These are phyloP conservation scores for Cichlasoma orientale DNA, from an alignment of 2,797 vertebrate species.

Conservation along the genomic window DNA sequence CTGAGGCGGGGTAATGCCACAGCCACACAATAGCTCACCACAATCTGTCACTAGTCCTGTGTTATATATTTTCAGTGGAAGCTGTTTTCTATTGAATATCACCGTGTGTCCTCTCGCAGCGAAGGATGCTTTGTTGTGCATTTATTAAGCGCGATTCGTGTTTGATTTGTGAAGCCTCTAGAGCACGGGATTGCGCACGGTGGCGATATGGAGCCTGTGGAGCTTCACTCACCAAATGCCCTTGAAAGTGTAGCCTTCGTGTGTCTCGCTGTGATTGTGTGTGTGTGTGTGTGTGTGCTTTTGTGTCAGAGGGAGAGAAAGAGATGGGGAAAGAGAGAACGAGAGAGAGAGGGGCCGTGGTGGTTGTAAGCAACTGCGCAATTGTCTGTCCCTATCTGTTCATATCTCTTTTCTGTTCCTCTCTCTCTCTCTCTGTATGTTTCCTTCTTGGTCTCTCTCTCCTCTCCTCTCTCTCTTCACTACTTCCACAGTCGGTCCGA, in stretches of 20 bases:
- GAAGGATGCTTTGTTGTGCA: not conserved
- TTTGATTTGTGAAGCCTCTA: conserved; percentile 8
- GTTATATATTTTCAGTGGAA: not conserved
- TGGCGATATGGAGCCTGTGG: conserved; percentile 21
- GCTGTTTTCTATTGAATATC: not conserved
- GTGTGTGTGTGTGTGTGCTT: conserved; percentile 11
- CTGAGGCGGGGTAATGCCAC: conserved; percentile 65
- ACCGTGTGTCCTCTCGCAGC: not conserved
- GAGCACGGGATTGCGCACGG: conserved; percentile 13
- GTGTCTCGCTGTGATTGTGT: conserved; percentile 12
- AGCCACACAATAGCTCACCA: not conserved
- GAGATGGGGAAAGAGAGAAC: not conserved
- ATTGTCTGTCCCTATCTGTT: conserved; percentile 66
- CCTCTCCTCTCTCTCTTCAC: not conserved
- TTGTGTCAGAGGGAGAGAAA: not conserved
- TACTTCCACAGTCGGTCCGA: conserved; percentile 66
- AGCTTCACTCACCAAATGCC: conserved; percentile 62
- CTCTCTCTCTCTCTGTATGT: not conserved
- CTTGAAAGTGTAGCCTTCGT: conserved; percentile 69
- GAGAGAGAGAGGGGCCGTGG: conserved; percentile 3
- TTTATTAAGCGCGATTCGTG: not conserved
- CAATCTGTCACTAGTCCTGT: not conserved
- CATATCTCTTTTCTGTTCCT: conserved; percentile 27
- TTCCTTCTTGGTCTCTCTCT: not conserved
- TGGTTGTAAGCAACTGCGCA: conserved; percentile 78